These are phyloP conservation scores for Agrotis puta DNA, from an alignment of 2,888 invertebrate genomes.

Conservation along the genomic window DNA sequence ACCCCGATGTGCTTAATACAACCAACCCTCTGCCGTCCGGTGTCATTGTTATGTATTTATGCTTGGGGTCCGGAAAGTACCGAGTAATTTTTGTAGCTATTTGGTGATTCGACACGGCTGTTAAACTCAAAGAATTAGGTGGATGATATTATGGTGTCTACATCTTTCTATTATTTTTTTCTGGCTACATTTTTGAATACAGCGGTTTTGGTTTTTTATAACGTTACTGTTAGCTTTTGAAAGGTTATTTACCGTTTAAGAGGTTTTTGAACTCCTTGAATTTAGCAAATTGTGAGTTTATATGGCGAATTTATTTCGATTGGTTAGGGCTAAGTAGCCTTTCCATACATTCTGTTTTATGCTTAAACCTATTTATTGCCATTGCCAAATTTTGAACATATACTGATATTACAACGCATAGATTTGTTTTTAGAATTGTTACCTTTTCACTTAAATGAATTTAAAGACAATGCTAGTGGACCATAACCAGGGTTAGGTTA, in stretches of 20 bases:
- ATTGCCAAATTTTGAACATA: not conserved
- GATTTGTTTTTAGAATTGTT: not conserved
- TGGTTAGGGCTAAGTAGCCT: not conserved
- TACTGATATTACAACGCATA: not conserved
- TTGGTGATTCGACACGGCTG: conserved; percentile 34
- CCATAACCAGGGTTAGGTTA: too few relatives aligned
- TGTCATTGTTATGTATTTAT: conserved; percentile 59
- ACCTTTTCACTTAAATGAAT: not conserved
- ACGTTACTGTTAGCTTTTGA: not conserved
- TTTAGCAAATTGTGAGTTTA: not conserved
- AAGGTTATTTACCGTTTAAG: not conserved
- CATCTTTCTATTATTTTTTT: not conserved
- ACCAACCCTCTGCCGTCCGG: conserved; percentile 56
- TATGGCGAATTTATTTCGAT: not conserved
- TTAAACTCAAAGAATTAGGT: conserved; percentile 9
- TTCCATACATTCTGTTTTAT: not conserved
- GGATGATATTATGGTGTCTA: not conserved
- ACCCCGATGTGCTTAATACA: conserved; percentile 64
- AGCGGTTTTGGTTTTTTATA: too few relatives aligned
- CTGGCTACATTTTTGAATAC: not conserved
- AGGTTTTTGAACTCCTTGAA: not conserved
- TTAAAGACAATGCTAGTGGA: too few relatives aligned
- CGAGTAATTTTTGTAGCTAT: conserved; percentile 43
- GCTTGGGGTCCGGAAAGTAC: conserved; percentile 55
- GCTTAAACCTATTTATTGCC: not conserved